Conservation (phyloP, 2,888 invertebrate species). For the Dicranocentrus wangi region DNA sequence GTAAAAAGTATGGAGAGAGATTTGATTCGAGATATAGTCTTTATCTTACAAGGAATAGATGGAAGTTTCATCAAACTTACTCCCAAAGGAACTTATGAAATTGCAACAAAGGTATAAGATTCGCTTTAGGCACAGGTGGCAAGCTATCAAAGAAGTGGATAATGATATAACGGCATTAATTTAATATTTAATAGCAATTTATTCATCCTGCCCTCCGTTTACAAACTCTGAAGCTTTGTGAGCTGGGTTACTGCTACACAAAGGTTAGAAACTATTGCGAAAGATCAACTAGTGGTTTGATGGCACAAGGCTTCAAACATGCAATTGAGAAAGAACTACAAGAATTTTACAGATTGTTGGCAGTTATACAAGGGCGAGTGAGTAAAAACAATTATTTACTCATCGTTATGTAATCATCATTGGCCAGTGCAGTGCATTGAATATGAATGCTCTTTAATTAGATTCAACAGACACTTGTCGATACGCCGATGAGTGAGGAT, state of each 20-base stretch:
- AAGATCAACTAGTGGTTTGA: slow-evolving; percentile 82
- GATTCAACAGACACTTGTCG: slow-evolving; percentile 64
- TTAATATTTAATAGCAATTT: slow-evolving; percentile 66
- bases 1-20: slow-evolving; percentile 72
- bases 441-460: slow-evolving; percentile 12
- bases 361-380: slow-evolving; percentile 90
- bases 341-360: slow-evolving; percentile 91
- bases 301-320: slow-evolving; percentile 89
- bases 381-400: slow-evolving; percentile 72
- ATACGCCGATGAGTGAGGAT: slow-evolving; percentile 71
- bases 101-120: slow-evolving; percentile 72
- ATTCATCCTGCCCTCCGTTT: slow-evolving; percentile 79
- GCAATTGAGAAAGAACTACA: slow-evolving; percentile 89
- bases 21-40: slow-evolving; percentile 82
- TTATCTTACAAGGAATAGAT: slow-evolving; percentile 91
- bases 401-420: too few species aligned
- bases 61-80: slow-evolving; percentile 84
- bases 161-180: too few species aligned
- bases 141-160: too few species aligned
- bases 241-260: slow-evolving; percentile 90
- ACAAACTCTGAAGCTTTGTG: slow-evolving; percentile 84
- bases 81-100: slow-evolving; percentile 73
- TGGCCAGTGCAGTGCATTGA: too few species aligned
- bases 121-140: background rate
- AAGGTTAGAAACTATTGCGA: slow-evolving; percentile 87